These are phyloP conservation scores for Acholoe squamosa DNA, from an alignment of 2,888 invertebrate species.

Conservation along the genomic window DNA sequence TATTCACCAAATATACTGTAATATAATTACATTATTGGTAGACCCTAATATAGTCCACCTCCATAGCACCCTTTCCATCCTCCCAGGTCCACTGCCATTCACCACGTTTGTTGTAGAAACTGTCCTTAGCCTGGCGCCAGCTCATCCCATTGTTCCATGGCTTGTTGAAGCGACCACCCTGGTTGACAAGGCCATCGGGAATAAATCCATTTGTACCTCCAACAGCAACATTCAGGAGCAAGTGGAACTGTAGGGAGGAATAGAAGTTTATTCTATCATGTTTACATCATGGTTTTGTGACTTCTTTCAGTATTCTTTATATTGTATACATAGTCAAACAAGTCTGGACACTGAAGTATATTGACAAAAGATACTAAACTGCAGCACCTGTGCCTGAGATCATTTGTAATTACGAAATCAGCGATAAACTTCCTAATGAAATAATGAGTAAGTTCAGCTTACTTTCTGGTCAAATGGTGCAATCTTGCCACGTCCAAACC, in stretches of 20 bases:
- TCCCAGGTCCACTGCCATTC: conserved; percentile 86
- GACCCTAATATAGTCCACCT: conserved; percentile 88
- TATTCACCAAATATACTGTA: not conserved
- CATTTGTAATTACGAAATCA: no score
- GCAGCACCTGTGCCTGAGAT: no score
- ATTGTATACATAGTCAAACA: no score
- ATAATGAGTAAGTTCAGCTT: no score
- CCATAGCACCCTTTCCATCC: conserved; percentile 85
- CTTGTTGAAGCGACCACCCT: conserved; percentile 57
- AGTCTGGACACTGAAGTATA: no score
- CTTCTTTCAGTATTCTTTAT: no score
- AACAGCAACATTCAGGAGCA: conserved; percentile 90
- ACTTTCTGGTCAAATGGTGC: conserved; percentile 80
- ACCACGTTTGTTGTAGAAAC: conserved; percentile 69
- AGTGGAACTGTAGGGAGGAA: conserved; percentile 86
- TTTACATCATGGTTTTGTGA: no score
- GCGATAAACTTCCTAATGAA: no score
- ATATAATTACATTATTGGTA: conserved; percentile 74
- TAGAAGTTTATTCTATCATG: no score
- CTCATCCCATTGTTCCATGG: conserved; percentile 66
- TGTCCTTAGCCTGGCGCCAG: conserved; percentile 69
- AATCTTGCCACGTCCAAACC: conserved; percentile 70
- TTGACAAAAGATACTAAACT: no score
- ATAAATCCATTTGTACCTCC: conserved; percentile 89
- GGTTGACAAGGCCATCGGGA: conserved; percentile 84